Conservation (phyloP, 2,113 vertebrate genomes). For the Leucopternis melanops region DNA sequence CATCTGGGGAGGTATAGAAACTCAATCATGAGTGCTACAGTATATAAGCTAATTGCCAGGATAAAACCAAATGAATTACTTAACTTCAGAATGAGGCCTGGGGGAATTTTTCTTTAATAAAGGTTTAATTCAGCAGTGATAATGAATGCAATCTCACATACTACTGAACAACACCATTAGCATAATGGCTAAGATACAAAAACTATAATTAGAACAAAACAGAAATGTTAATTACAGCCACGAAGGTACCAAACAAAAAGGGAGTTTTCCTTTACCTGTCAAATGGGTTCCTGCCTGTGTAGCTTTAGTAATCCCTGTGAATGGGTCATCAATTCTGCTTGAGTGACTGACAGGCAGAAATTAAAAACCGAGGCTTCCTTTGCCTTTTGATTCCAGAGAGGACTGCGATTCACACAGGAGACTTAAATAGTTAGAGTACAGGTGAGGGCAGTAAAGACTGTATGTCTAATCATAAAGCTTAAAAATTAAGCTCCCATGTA, state of each 20-base stretch:
- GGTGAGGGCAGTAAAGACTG: not conserved
- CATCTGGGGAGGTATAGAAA: constrained; percentile 77
- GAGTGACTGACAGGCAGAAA: constrained; percentile 27
- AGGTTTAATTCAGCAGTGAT: constrained; percentile 86
- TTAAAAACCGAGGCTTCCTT: constrained; percentile 15
- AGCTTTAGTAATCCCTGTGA: not conserved
- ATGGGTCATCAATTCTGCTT: not conserved
- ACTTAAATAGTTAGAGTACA: not conserved
- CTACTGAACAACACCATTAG: constrained; percentile 83
- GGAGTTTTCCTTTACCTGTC: constrained; percentile 50
- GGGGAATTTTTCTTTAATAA: constrained; percentile 86
- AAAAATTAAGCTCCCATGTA: not conserved
- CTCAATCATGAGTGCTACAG: constrained; percentile 75
- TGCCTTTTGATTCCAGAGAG: not conserved
- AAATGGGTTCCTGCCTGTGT: not conserved
- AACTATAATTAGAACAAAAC: constrained; percentile 84
- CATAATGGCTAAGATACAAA: constrained; percentile 83
- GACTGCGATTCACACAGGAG: not conserved
- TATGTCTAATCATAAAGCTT: not conserved
- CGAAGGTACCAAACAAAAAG: constrained; percentile 73
- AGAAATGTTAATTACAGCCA: constrained; percentile 82
- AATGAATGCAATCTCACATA: constrained; percentile 87
- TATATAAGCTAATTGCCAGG: constrained; percentile 83
- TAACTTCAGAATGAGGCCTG: constrained; percentile 82
- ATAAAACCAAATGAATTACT: constrained; percentile 85